Conservation (phyloP, 2,888 invertebrate genomes). For the Sussaba pulchella region DNA sequence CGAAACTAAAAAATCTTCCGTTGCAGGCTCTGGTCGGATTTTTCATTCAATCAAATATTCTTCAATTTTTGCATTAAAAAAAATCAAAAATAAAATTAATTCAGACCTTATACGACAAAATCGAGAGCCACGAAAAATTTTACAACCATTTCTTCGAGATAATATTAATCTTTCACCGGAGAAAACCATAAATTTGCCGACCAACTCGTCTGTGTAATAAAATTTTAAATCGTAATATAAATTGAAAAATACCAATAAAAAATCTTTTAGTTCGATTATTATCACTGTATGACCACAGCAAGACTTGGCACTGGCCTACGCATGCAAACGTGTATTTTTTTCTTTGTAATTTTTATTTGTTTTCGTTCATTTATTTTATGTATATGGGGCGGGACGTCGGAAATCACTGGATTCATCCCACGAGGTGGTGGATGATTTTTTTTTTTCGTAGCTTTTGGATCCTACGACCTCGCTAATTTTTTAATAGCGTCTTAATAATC, state of each 20-base stretch:
- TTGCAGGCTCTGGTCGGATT: slow-evolving; percentile 28
- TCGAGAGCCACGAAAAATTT: not conserved
- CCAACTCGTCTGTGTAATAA: not conserved
- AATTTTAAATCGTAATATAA: too few relatives aligned
- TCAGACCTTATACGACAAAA: too few relatives aligned
- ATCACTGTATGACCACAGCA: not conserved
- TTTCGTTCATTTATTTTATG: too few relatives aligned
- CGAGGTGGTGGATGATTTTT: too few relatives aligned
- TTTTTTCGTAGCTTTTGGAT: too few relatives aligned
- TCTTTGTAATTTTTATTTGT: not conserved
- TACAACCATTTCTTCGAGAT: not conserved
- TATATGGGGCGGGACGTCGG: too few relatives aligned
- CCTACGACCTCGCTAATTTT: too few relatives aligned
- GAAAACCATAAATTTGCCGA: not conserved
- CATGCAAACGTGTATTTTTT: slow-evolving; percentile 12
- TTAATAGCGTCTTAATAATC: too few relatives aligned
- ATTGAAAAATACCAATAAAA: too few relatives aligned
- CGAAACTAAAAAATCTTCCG: slow-evolving; percentile 46
- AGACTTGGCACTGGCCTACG: not conserved
- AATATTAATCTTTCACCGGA: not conserved
- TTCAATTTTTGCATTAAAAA: not conserved
- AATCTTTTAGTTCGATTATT: slow-evolving; percentile 6
- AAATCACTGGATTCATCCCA: too few relatives aligned
- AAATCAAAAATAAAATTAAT: not conserved
- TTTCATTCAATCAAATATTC: not conserved